A percentile compares a stretch with the other conserved stretches of the same genome.
Conservation (phyloP, 2,888 invertebrate species). For the Rhamnusium bicolor region DNA sequence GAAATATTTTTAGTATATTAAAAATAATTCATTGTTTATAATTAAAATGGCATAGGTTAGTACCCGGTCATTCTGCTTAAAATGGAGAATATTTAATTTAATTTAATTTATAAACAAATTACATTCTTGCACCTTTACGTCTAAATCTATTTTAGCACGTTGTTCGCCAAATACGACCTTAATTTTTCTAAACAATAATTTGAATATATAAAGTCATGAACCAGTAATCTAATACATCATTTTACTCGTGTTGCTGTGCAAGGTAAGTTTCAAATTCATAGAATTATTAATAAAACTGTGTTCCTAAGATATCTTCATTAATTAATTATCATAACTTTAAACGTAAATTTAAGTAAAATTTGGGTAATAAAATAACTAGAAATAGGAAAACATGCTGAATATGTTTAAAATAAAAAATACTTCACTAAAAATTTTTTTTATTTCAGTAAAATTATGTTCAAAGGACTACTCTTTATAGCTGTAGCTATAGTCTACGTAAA, state of each 20-base stretch:
- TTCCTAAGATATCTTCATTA: not conserved
- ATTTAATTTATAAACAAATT: constrained; percentile 13
- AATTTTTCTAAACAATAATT: constrained; percentile 32
- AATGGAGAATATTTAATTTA: not conserved
- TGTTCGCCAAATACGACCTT: not conserved
- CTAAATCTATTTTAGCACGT: not conserved
- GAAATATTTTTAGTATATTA: not conserved
- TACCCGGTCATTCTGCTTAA: not conserved
- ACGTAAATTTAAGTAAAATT: not conserved
- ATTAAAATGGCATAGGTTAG: not conserved
- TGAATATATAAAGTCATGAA: constrained; percentile 47
- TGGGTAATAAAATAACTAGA: not conserved
- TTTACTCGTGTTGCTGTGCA: constrained; percentile 46
- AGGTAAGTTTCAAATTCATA: constrained; percentile 42
- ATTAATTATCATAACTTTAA: not conserved
- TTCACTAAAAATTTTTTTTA: not conserved
- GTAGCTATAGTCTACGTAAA: constrained; percentile 39
- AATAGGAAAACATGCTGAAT: not conserved
- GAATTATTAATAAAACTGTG: not conserved
- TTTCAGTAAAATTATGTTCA: constrained; percentile 51
- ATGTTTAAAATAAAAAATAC: not conserved
- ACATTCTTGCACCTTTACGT: not conserved
- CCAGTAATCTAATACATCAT: constrained; percentile 39
- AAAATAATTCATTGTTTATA: constrained; percentile 1
- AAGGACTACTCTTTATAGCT: constrained; percentile 36